These are phyloP conservation scores for Anthrax anthrax DNA, from an alignment of 2,888 invertebrate species.

Conservation along the genomic window DNA sequence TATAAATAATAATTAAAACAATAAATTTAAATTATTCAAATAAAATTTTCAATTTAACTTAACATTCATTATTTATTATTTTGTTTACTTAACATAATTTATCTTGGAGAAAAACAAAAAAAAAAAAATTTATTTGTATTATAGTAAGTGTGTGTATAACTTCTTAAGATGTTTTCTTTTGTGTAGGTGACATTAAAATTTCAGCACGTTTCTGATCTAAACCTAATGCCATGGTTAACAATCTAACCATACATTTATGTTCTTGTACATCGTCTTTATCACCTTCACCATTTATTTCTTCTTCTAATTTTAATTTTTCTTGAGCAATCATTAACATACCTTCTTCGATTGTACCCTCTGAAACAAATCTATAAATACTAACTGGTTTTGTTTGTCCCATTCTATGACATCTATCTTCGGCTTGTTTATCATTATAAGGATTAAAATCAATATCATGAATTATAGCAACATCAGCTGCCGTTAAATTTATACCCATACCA, in stretches of 20 bases:
- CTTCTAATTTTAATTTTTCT: slow-evolving; percentile 81
- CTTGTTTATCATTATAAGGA: slow-evolving; percentile 96
- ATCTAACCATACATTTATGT: slow-evolving; percentile 62
- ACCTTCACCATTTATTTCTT: slow-evolving; percentile 46
- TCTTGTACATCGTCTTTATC: slow-evolving; percentile 47
- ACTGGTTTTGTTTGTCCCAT: slow-evolving; percentile 73
- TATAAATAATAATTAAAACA: too few relatives aligned
- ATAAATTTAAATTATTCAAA: too few relatives aligned
- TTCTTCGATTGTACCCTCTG: slow-evolving; percentile 81
- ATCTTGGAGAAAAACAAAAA: too few relatives aligned
- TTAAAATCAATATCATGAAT: slow-evolving; percentile 98
- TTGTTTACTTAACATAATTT: too few relatives aligned
- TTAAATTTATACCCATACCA: slow-evolving; percentile 89
- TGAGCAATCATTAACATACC: slow-evolving; percentile 80
- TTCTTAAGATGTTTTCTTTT: background rate
- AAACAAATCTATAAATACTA: slow-evolving; percentile 68
- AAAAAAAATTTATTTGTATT: too few relatives aligned
- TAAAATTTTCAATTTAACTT: too few relatives aligned
- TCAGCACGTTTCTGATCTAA: slow-evolving; percentile 28
- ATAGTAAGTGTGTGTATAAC: background rate
- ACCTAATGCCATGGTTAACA: slow-evolving; percentile 66
- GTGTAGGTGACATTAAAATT: slow-evolving; percentile 18
- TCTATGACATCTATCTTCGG: slow-evolving; percentile 76
- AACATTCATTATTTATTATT: too few relatives aligned
- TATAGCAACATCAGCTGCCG: slow-evolving; percentile 87